phyloP scores from a whole-genome alignment of 1,140 invertebrate genomes.

The Cherax destructor region DNA sequence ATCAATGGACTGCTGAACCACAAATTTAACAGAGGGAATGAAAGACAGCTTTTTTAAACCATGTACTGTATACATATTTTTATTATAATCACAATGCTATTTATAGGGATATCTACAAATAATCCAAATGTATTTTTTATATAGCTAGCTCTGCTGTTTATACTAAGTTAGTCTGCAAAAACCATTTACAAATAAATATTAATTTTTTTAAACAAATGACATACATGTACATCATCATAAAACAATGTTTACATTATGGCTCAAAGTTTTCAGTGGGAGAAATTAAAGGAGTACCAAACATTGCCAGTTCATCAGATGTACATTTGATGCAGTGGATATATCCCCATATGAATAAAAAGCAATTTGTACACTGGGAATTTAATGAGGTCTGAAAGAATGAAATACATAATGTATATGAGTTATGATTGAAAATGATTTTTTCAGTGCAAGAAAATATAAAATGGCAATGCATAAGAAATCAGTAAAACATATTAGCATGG shows the following conservation, averaged over 20 bases:
- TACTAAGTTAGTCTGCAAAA: conserved; percentile 5
- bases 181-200: conserved; percentile 23
- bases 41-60: conserved; percentile 9
- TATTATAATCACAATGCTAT: conserved; percentile 43
- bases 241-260: neutral
- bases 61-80: conserved; percentile 26
- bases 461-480: neutral
- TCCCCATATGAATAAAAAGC: too few relatives aligned
- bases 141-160: conserved; percentile 8
- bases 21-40: neutral
- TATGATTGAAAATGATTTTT: neutral
- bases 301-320: neutral
- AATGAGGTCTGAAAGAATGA: neutral
- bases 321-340: neutral
- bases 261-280: neutral
- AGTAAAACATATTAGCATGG: neutral
- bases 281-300: neutral
- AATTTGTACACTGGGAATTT: neutral
- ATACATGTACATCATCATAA: conserved; percentile 1
- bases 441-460: neutral
- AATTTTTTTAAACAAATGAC: conserved; percentile 20
- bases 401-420: neutral
- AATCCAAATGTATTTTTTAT: conserved; percentile 24
- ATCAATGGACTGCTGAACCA: too few relatives aligned
- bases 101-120: conserved; percentile 37